Evolutionary conservation across 2,797 vertebrate species (phyloP), one percentile per base, ranked within the genome.

Genomic region (Acomys russatus): DNA sequence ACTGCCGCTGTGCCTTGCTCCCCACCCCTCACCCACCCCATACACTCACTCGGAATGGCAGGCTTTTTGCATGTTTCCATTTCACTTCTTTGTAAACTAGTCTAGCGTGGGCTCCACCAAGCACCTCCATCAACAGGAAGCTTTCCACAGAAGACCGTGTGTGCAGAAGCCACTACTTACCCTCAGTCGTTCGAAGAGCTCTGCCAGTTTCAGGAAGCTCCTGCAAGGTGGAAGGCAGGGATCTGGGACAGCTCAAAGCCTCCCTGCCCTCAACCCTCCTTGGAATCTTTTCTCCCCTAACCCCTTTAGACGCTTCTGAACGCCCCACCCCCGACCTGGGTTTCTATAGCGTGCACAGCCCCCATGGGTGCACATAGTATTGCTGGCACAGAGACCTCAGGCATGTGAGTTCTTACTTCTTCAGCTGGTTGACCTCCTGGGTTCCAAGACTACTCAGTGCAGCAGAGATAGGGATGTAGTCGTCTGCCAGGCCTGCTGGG

Each of bases 181-280:
- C 94, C 95, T 91, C 59, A 96, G 74, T 5, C 70, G 44, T 80
- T 97, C 95, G 80, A 96, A 98, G 54, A 97, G 84, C 49, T 97
- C 97, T 71, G 97, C 91, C 80, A 97, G 56, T 38, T 93, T 97
- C 61, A 97, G 87, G 87, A 97, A 96, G 66, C 90, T 97, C 88
- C 91, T 92, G 93, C 61, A 68, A 94, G 83, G 64, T 54, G 8
- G 66, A 94, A 49, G 30, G 64, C n/a, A 86, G 25, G 28, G 23
- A 17, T 33, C 44, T 83, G 25, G 56, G 2, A 33, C 6, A 78
- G 63, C 51, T 28, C 66, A 44, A 91, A 38, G 64, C 73, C 77
- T 54, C 73, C 59, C 25, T 73, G 35, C n/a, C 80, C 73, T 92
- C 44, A 63, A 1, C 15, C 20, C 54, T 88, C 22, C 68, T 83